Conservation (phyloP, 2,888 invertebrate species). For the Athripsodes cinereus region DNA sequence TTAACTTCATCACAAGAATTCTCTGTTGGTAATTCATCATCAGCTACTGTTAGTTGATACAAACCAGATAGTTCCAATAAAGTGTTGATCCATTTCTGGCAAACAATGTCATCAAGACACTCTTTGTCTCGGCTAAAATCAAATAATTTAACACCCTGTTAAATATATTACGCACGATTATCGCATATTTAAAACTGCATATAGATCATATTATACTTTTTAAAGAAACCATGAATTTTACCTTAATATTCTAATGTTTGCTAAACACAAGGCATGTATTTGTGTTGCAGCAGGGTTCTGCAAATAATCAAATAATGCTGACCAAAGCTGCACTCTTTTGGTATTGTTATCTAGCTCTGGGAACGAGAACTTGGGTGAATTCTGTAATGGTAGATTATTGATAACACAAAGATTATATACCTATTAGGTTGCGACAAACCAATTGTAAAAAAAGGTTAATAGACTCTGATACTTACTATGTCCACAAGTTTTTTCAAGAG, state of each 20-base stretch:
- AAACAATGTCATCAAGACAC: conserved; percentile 61
- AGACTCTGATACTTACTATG: conserved; percentile 9
- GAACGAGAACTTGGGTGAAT: conserved; percentile 53
- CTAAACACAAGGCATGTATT: conserved; percentile 51
- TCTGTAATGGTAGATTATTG: too few relatives aligned
- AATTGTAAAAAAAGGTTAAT: too few relatives aligned
- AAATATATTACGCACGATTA: too few relatives aligned
- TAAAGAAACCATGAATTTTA: too few relatives aligned
- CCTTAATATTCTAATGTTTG: conserved; percentile 62
- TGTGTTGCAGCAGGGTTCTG: conserved; percentile 41
- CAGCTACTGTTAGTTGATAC: conserved; percentile 36
- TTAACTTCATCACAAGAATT: conserved; percentile 50
- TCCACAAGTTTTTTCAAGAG: conserved; percentile 16
- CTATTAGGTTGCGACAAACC: too few relatives aligned
- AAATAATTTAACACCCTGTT: too few relatives aligned
- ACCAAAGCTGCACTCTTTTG: conserved; percentile 53
- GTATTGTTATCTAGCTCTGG: conserved; percentile 52
- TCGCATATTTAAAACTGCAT: too few relatives aligned
- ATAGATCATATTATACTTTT: too few relatives aligned
- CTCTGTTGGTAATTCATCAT: conserved; percentile 37
- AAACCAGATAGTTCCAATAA: conserved; percentile 64
- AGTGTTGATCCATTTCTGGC: conserved; percentile 60
- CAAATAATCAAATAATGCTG: conserved; percentile 53
- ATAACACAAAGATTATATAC: too few relatives aligned
- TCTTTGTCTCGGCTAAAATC: conserved; percentile 71